Evolutionary conservation across 2,113 vertebrate species (phyloP), one percentile per base, ranked within the genome.

Genomic region (Menidia beryllina): DNA sequence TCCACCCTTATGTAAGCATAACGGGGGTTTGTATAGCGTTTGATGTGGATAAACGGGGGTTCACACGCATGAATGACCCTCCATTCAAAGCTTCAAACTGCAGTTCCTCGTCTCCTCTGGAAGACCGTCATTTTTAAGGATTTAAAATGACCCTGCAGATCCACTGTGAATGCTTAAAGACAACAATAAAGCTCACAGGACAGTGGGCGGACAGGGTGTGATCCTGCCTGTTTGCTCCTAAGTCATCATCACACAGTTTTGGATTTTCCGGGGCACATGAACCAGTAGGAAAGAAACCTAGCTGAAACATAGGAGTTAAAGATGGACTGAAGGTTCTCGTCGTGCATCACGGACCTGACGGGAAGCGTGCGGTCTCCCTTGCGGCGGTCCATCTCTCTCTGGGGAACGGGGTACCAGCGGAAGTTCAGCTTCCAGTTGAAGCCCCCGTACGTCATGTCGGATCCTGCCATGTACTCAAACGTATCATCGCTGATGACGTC

Each of bases 391-490:
- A 99, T 99, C 92, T 99, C 98, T 89, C 97, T 95, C 86, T 99
- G 98, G 54, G 98, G 98, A 60, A 99, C 98, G 24, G 98, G 98
- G 83, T 99, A 99, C 97, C 98, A 99, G 57, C 98, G 96, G 85
- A 99, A 99, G 88, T 99, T 99, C 72, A 98, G 80, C 81, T 99
- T 99, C 98, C 97, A 99, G 91, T 99, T 99, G 92, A 99, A 99
- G 14, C 98, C 98, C 27, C 98, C 98, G 26, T 99, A 99, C 3
- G 97, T 99, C 97, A 98, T 98, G 87, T 99, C 98, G 2, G 97
- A 99, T 21, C 98, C 98, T n/a, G 98, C 97, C 97, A 99, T 98
- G 58, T 99, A 99, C 89, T 99, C 98, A 0, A 99, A 99, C 13
- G 98, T 98, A 68, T 99, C 98, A 60, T 99, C 98, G 0, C 97